Evolutionary conservation across 1,140 invertebrate genomes (phyloP), one percentile per base, ranked within the genome.

Genomic region (Dendrolimus kikuchii): DNA sequence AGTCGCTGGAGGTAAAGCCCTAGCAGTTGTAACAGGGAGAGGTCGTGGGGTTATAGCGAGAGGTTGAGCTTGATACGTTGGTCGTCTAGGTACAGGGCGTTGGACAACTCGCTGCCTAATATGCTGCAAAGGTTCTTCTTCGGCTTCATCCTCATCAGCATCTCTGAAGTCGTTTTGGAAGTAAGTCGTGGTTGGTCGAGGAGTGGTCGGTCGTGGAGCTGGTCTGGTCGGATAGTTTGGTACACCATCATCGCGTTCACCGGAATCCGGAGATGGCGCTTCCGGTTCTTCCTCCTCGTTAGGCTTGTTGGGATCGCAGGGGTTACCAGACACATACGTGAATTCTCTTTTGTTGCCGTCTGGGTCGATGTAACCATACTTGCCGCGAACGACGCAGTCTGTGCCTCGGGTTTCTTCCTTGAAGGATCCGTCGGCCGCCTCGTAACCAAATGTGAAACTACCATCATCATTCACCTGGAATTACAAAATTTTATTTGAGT

Each of bases 281-380:
- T 84, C 82, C 7, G 67, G 69, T 42, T 86, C 82, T 7, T 88
- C 86, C 6, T 93, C 91, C 7, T 93, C 91, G 48, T 93, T 90
- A 0, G 92, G 91, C 6, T 92, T 93, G 74, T 95, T 95, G 2
- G 94, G 94, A 65, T 95, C 94, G 74, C 94, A 96, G 4, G 94
- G 94, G 70, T 95, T 95, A n/a, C 95, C 95, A n/a, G 94, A 95
- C 2, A 95, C 94, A 75, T 97, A 97, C 2, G 93, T 94, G 76
- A 96, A 96, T 71, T 96, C 94, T 55, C 95, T 81, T 68, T 95
- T 94, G 75, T 95, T 95, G 52, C 95, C 95, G 65, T 95, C 93
- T 2, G 95, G 94, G 74, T 96, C 95, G 9, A 96, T 89, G 83
- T 96, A 97, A 6, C 95, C 95, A 75, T 96, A 96, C 77, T 96